phyloP scores from a whole-genome alignment of 1,140 invertebrate genomes.

The Holcopasites calliopsidis region DNA sequence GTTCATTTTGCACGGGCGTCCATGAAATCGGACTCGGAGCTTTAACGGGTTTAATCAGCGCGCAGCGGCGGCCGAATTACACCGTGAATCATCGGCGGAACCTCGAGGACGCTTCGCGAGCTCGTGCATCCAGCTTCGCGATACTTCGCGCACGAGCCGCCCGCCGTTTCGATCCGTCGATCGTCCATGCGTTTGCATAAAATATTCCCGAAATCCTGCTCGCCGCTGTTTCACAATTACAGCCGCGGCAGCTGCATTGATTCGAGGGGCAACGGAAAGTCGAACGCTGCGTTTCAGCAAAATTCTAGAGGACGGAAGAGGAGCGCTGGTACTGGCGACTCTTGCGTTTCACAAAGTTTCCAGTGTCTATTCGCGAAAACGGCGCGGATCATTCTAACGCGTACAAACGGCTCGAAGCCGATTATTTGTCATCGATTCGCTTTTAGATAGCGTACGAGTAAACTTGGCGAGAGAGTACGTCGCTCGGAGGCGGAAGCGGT shows the following conservation, averaged over 20 bases:
- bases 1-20: slow-evolving; percentile 35
- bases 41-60: slow-evolving; percentile 47
- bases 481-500: neutral
- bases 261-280: no score
- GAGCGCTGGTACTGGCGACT: no score
- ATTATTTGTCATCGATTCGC: slow-evolving; percentile 39
- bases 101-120: neutral
- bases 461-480: no score
- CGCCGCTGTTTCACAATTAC: no score
- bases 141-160: neutral
- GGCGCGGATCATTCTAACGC: neutral
- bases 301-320: no score
- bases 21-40: slow-evolving; percentile 32
- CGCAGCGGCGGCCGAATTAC: slow-evolving; percentile 39
- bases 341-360: slow-evolving; percentile 24
- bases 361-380: neutral
- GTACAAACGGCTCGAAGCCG: neutral
- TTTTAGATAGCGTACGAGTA: slow-evolving; percentile 15
- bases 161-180: no score
- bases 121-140: neutral
- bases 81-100: slow-evolving; percentile 20
- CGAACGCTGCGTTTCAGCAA: no score
- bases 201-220: no score
- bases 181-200: no score
- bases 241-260: no score